Percentiles rank a stretch among this genome's conserved stretches.
These are phyloP conservation scores for Napeogenes inachia DNA, from an alignment of 2,888 invertebrate species.

Conservation along the genomic window DNA sequence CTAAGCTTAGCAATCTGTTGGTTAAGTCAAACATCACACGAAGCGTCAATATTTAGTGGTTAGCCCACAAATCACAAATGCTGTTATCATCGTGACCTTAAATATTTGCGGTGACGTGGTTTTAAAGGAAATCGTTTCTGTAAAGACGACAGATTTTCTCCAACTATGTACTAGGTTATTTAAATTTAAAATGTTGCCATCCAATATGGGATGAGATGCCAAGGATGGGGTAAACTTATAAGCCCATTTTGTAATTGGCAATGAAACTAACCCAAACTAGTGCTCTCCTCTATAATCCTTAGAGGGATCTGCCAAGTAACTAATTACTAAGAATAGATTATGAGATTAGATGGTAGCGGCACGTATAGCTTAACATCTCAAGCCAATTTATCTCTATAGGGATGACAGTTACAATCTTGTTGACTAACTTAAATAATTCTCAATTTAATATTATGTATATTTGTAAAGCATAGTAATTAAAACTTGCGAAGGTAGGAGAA, in stretches of 20 bases:
- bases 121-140: not conserved
- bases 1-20: not conserved
- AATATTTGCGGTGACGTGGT: constrained; percentile 22
- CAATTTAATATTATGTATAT: too few species aligned
- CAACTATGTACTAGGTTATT: not conserved
- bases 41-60: not conserved
- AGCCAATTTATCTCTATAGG: not conserved
- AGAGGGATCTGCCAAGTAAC: not conserved
- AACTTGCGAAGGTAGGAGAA: too few species aligned
- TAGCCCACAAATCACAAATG: not conserved
- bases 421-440: too few species aligned
- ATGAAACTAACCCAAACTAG: not conserved
- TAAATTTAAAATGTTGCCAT: not conserved
- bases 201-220: too few species aligned
- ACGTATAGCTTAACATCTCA: too few species aligned
- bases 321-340: not conserved
- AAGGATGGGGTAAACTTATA: too few species aligned
- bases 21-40: not conserved
- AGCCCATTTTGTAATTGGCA: not conserved
- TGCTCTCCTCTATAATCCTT: not conserved
- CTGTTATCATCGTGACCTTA: constrained; percentile 26
- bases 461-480: too few species aligned
- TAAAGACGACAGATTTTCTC: not conserved
- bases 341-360: not conserved
- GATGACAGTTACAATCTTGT: too few species aligned